phyloP scores from a whole-genome alignment of 2,797 vertebrate genomes.

The Epinephelus coioides region DNA sequence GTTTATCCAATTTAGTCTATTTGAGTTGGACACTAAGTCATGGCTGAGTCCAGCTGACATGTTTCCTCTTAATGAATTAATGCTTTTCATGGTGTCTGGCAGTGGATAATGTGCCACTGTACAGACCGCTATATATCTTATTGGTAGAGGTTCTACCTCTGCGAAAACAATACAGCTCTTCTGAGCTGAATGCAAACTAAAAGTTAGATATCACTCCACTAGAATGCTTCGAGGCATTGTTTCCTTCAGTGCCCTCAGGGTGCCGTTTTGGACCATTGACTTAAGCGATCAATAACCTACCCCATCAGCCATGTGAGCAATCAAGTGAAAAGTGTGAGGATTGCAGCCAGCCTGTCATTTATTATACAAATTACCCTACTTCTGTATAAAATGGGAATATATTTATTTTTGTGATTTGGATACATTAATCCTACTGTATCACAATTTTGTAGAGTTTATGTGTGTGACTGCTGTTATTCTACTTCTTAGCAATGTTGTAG shows the following conservation, averaged over 20 bases:
- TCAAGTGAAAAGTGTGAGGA: no score
- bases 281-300: no score
- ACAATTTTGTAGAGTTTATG: not conserved
- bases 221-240: not conserved
- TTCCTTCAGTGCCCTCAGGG: not conserved
- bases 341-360: no score
- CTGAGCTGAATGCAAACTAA: not conserved
- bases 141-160: not conserved
- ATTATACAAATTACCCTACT: no score
- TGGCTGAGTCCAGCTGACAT: not conserved
- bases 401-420: no score
- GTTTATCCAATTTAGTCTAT: not conserved
- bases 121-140: no score
- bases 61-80: not conserved
- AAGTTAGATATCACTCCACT: not conserved
- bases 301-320: no score
- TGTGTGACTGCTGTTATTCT: not conserved
- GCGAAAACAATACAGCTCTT: not conserved
- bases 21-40: not conserved
- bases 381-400: no score
- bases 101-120: no score
- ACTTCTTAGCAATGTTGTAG: not conserved
- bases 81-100: not conserved
- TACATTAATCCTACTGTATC: not conserved
- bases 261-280: not conserved